Base-by-base conservation (phyloP, 53 echinoderm and acorn worm genomes). In the Temnopleurus reevesii region DNA sequence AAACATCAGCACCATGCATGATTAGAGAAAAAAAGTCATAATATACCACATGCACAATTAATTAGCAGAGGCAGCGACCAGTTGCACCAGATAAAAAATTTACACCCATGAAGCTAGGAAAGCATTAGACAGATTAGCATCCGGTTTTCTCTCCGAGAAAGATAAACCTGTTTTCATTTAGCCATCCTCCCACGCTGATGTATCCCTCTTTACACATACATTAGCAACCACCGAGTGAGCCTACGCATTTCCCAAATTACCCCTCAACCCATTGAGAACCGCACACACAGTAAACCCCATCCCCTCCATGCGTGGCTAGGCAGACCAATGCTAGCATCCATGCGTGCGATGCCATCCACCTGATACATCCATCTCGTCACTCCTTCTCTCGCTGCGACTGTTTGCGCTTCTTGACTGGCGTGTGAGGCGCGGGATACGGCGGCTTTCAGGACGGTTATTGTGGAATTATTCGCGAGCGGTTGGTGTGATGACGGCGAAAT, bases 401-500 rank as follows among this genome's bases (percentile, higher is more conserved):
- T 83, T 83, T 83, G 83, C 83, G 53, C 55, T n/a, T 54, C 35
- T 83, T 35, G 23, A 55, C 83, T 83, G 8, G 83, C 18, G 19
- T 7, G 33, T 4, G 83, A 18, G 19, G 45, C 38, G 53, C 61
- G 27, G 45, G 46, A 36, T 12, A 13, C 46, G 46, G 86, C 23
- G 45, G 3, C 18, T 59, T 85, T 55, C 19, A 21, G 84, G 64
- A 86, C 44, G 41, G 45, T 60, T 86, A 87, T 33, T 66, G 51
- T 87, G 88, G 88, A 87, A 87, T 87, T 87, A 87, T 31, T n/a
- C 88, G 88, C 4, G 66, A 71, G n/a, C 51, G 54, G 65, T 8
- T 12, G 65, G 88, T 66, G 65, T 38, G 53, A 87, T 87, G 88
- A 26, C 88, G 71, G 71, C 71, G 36, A 65, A 66, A 29, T 51